Percentiles rank a stretch among this genome's conserved stretches.
Evolutionary conservation across 2,797 vertebrate genomes (phyloP).

Genomic region (Brotula barbata): DNA sequence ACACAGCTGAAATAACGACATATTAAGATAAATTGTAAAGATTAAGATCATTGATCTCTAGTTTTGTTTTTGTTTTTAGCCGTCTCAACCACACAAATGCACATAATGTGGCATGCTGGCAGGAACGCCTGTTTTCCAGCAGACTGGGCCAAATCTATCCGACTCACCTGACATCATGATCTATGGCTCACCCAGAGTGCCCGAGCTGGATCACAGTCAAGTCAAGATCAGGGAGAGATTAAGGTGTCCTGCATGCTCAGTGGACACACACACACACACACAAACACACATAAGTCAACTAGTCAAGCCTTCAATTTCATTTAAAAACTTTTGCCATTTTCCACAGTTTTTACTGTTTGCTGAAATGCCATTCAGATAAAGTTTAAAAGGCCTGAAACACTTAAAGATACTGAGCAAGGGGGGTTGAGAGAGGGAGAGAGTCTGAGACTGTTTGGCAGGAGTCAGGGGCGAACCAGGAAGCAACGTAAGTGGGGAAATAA

Average conservation of each 20-base stretch:
- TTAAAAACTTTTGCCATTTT: background rate
- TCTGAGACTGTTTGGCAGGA: constrained; percentile 36
- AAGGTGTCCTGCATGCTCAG: background rate
- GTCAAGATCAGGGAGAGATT: constrained; percentile 22
- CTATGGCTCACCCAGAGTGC: constrained; percentile 19
- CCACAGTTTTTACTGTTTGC: background rate
- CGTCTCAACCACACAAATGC: no score
- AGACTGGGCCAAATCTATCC: constrained; percentile 9
- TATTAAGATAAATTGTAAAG: no score
- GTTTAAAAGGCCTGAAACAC: constrained; percentile 13
- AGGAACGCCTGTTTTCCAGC: constrained; percentile 41
- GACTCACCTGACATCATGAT: constrained; percentile 49
- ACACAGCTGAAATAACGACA: no score
- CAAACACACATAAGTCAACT: background rate
- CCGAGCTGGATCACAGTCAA: constrained; percentile 8
- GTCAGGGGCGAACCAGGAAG: constrained; percentile 29
- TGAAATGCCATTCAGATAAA: constrained; percentile 1
- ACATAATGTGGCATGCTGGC: background rate
- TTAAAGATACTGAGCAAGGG: background rate
- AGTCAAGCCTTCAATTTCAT: constrained; percentile 2
- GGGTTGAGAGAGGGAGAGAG: no score
- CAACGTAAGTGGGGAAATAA: constrained; percentile 40
- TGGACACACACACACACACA: no score
- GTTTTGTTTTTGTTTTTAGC: no score
- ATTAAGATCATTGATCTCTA: no score